Conservation (phyloP, 2,888 invertebrate species). For the Pasiphila rectangulata region DNA sequence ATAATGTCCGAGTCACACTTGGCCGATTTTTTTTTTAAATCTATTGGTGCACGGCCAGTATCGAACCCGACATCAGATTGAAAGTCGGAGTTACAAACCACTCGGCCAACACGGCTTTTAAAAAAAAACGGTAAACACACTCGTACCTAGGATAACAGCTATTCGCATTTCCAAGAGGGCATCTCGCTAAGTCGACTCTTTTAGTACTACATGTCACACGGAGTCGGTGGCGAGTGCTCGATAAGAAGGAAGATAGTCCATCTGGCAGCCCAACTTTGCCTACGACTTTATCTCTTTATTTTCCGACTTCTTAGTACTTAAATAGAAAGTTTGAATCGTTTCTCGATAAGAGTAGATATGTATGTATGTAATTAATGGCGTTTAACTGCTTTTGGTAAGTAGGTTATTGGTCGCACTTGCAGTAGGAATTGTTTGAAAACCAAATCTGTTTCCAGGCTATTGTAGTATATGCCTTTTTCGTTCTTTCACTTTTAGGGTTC, state of each 20-base stretch:
- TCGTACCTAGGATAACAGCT: no score
- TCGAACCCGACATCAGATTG: no score
- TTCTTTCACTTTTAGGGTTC: no score
- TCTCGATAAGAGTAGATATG: slow-evolving; percentile 26
- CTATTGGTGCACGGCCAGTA: no score
- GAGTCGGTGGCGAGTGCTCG: slow-evolving; percentile 38
- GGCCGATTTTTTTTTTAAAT: no score
- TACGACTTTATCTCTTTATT: slow-evolving; percentile 49
- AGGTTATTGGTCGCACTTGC: no score
- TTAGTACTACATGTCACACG: slow-evolving; percentile 34
- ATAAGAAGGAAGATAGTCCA: slow-evolving; percentile 50
- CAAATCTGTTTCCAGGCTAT: neutral
- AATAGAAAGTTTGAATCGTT: slow-evolving; percentile 46
- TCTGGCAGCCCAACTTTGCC: slow-evolving; percentile 53
- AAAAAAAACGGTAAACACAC: no score
- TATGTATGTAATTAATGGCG: slow-evolving; percentile 18
- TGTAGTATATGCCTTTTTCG: no score
- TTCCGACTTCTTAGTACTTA: slow-evolving; percentile 45
- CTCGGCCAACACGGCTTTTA: no score
- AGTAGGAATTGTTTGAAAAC: neutral
- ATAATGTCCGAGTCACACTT: no score
- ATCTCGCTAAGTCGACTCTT: slow-evolving; percentile 29
- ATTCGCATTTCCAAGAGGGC: no score
- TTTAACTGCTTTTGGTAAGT: slow-evolving; percentile 1
- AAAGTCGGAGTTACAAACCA: no score